Conservation (phyloP, 2,888 invertebrate species). For the Panopea generosa region DNA sequence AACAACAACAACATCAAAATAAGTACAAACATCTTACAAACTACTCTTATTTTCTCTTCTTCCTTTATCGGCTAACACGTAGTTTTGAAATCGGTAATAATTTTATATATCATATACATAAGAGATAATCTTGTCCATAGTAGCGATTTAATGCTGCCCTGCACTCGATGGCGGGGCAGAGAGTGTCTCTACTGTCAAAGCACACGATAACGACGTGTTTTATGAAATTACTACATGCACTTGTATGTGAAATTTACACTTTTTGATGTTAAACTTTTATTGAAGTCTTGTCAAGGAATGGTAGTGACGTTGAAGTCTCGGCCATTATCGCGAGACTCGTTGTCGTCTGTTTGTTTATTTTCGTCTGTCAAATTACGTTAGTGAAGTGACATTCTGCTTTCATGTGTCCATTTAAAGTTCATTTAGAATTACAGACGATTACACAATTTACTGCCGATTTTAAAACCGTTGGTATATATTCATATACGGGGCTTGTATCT, state of each 20-base stretch:
- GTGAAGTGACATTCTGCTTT: constrained; percentile 45
- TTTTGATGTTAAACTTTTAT: constrained; percentile 29
- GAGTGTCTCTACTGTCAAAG: too few species aligned
- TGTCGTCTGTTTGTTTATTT: constrained; percentile 49
- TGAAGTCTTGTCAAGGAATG: constrained; percentile 18
- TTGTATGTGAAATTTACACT: constrained; percentile 40
- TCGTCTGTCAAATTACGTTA: constrained; percentile 37
- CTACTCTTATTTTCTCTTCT: too few species aligned
- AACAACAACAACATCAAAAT: too few species aligned
- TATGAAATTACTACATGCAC: constrained; percentile 14
- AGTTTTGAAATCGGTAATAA: too few species aligned
- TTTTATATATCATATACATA: too few species aligned
- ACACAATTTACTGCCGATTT: constrained; percentile 31
- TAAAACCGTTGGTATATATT: background rate
- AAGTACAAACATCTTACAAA: too few species aligned
- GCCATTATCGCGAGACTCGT: constrained; percentile 33
- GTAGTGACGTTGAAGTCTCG: constrained; percentile 37
- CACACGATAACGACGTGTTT: constrained; percentile 6
- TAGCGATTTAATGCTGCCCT: too few species aligned
- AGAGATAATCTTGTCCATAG: too few species aligned
- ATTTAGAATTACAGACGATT: constrained; percentile 43
- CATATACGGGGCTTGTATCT: too few species aligned
- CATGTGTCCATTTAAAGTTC: constrained; percentile 44
- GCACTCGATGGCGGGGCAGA: too few species aligned
- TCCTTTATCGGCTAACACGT: too few species aligned